Evolutionary conservation across 2,113 vertebrate genomes (phyloP).

Genomic region (Microcebus lehilahytsara): DNA sequence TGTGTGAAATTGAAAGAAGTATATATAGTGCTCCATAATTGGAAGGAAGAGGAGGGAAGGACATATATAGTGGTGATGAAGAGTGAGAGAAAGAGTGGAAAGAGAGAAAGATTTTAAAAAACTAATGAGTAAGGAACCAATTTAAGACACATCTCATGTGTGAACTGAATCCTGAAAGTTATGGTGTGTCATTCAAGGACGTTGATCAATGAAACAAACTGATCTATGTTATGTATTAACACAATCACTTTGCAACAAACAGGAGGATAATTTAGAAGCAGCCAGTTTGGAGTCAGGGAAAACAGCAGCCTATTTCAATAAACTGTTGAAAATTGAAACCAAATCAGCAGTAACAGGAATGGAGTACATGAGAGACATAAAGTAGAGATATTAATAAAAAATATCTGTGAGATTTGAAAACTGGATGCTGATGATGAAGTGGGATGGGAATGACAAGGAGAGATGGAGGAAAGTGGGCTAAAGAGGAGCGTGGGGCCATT

Average conservation of each 20-base stretch:
- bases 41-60: neutral
- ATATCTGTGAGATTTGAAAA: neutral
- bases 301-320: neutral
- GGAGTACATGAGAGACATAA: neutral
- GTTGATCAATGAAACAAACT: neutral
- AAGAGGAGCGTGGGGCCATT: neutral
- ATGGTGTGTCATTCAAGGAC: neutral
- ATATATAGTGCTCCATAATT: neutral
- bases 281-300: neutral
- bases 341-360: neutral
- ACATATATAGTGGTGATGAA: neutral
- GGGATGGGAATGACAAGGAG: neutral
- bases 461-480: neutral
- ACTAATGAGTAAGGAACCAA: neutral
- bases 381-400: neutral
- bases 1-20: neutral
- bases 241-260: neutral
- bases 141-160: neutral
- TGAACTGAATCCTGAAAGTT: neutral
- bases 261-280: neutral
- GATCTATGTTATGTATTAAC: neutral
- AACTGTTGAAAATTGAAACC: neutral
- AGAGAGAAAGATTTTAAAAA: neutral
- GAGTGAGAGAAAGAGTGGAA: neutral
- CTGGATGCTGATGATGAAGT: neutral